Evolutionary conservation across 2,888 invertebrate genomes (phyloP).

Genomic region (Muschampia plurimacula): DNA sequence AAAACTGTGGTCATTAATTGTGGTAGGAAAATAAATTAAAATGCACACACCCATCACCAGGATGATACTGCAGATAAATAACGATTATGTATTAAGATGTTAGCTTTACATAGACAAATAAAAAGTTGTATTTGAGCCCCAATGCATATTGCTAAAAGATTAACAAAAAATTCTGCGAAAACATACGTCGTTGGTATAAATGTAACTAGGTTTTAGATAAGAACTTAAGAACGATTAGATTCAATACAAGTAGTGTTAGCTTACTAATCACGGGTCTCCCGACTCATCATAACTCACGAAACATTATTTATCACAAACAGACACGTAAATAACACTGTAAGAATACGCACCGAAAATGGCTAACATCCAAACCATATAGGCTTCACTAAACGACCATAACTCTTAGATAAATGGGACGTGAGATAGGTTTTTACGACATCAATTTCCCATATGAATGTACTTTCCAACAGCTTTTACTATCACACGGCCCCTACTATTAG

Average conservation of each 20-base stretch:
- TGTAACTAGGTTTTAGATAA: not conserved
- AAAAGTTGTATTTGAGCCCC: not conserved
- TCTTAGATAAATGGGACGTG: slow-evolving; percentile 69
- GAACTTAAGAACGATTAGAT: not conserved
- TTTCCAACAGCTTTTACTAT: slow-evolving; percentile 85
- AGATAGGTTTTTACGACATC: slow-evolving; percentile 77
- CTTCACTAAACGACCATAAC: slow-evolving; percentile 67
- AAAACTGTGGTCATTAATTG: no score
- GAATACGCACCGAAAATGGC: slow-evolving; percentile 81
- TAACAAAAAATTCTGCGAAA: slow-evolving; percentile 37
- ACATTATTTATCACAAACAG: slow-evolving; percentile 55
- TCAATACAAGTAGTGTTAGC: slow-evolving; percentile 30
- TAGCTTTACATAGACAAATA: not conserved
- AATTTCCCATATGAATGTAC: slow-evolving; percentile 77
- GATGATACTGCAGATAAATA: no score
- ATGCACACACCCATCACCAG: no score
- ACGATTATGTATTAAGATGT: no score
- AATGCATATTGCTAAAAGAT: not conserved
- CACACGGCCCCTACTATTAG: slow-evolving; percentile 73
- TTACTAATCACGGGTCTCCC: slow-evolving; percentile 49
- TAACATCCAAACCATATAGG: slow-evolving; percentile 68
- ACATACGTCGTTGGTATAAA: slow-evolving; percentile 3
- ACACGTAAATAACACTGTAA: slow-evolving; percentile 71
- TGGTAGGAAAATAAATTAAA: no score
- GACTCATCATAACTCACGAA: slow-evolving; percentile 54